phyloP scores from a whole-genome alignment of 2,888 invertebrate species.

The Rhopalosiphum nymphaeae region DNA sequence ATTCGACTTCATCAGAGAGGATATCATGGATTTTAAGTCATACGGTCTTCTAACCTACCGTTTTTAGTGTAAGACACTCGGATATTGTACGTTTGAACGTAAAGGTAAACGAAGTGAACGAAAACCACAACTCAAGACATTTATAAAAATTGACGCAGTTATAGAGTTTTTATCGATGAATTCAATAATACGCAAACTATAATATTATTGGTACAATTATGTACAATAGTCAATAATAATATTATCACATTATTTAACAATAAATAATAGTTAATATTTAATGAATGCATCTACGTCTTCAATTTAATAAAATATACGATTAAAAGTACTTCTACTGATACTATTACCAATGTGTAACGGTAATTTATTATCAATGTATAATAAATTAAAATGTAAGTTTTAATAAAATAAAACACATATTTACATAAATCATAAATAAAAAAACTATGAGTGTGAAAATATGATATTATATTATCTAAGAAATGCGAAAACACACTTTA shows the following conservation, averaged over 20 bases:
- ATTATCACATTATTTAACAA: not conserved
- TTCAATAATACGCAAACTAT: not conserved
- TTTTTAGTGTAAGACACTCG: too few relatives aligned
- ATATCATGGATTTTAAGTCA: too few relatives aligned
- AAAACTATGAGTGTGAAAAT: not conserved
- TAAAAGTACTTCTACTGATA: not conserved
- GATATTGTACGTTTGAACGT: too few relatives aligned
- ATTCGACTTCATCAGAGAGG: too few relatives aligned
- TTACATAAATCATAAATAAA: not conserved
- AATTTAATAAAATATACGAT: not conserved
- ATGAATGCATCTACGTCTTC: not conserved
- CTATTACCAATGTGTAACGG: not conserved
- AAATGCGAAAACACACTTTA: not conserved
- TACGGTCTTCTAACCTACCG: too few relatives aligned
- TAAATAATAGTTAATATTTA: not conserved
- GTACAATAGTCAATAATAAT: not conserved
- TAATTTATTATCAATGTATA: not conserved
- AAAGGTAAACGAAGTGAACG: too few relatives aligned
- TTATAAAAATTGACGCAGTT: not conserved
- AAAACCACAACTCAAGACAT: not conserved
- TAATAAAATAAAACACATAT: not conserved
- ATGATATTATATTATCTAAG: not conserved
- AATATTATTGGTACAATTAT: not conserved
- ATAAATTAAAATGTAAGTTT: not conserved
- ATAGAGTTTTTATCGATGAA: not conserved